Evolutionary conservation across 2,797 vertebrate genomes (phyloP), one percentile per base, ranked within the genome.

Genomic region (Catamblyrhynchus diadema): DNA sequence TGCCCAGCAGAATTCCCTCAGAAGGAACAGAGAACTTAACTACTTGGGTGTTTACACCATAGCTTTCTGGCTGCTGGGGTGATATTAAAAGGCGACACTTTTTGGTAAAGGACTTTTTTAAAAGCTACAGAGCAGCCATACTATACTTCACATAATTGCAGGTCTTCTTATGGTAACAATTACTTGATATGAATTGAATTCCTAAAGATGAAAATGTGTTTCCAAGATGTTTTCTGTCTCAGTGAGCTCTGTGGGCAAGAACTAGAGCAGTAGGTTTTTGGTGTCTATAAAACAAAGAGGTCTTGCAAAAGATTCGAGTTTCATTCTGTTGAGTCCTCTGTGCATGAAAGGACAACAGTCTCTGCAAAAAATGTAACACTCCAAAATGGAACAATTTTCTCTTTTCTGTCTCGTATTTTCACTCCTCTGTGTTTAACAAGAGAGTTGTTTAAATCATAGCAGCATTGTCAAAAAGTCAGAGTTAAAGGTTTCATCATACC

Each of bases 401-500:
- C 67, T 70, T 65, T 81, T 45, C 60, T 39, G 48, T 65, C 65
- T 59, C 81, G 44, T 47, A n/a, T 81, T 81, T 74, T 50, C 35
- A 30, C 41, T 94, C 37, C n/a, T 79, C 28, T 53, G 25, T 42
- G 41, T 75, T 93, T 72, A 92, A 78, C 27, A 14, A 9, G 14
- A 86, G 67, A 79, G 60, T 44, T 90, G 69, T 71, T 88, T 92
- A 94, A 94, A 93, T 95, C 90, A 88, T 6, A 88, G 50, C 65
- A 87, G 45, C 61, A 48, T 8, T 93, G 81, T 90, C 61, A 89
- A 75, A 92, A 90, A 95, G 88, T 85, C 80, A 88, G 94, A 90
- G 90, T 78, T 93, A 90, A 95, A 95, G 88, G 93, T 89, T 95
- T 89, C 90, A 92, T 93, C 65, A 65, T 30, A 67, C 32, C 61